Evolutionary conservation across 2,113 vertebrate genomes (phyloP).

Genomic region (Chaetops frenatus): DNA sequence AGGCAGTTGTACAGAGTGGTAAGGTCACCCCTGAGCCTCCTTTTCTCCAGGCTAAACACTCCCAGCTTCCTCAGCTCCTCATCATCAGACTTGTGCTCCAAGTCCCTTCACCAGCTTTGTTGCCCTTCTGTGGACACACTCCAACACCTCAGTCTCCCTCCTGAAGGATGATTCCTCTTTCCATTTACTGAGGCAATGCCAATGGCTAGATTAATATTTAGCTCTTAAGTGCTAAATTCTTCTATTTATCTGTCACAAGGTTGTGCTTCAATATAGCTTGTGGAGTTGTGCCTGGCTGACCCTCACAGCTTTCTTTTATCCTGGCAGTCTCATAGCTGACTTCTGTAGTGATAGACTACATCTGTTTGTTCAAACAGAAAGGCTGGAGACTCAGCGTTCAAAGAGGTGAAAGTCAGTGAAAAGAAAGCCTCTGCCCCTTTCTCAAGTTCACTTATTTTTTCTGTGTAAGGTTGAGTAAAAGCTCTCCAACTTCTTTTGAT

Average conservation of each 20-base stretch:
- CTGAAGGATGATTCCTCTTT: background rate
- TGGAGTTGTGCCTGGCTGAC: background rate
- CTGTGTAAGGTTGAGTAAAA: background rate
- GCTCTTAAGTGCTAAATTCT: background rate
- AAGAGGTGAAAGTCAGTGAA: background rate
- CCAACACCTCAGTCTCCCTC: background rate
- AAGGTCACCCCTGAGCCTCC: background rate
- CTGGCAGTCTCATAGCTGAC: background rate
- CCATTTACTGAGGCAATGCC: background rate
- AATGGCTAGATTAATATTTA: background rate
- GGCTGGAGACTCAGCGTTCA: background rate
- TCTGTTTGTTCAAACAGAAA: background rate
- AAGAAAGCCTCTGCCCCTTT: background rate
- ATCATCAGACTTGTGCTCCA: no score
- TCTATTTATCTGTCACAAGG: background rate
- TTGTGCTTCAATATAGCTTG: background rate
- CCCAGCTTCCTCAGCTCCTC: background rate
- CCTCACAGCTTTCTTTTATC: background rate
- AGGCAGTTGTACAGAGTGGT: rapidly evolving
- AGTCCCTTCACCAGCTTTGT: background rate
- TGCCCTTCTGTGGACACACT: background rate
- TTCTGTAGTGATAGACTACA: background rate
- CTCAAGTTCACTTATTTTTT: background rate
- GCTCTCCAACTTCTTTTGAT: background rate
- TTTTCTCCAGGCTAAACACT: rapidly evolving